Percentiles rank a stretch among this genome's conserved stretches.
Evolutionary conservation across 1,140 invertebrate genomes (phyloP).

Genomic region (Solen grandis): DNA sequence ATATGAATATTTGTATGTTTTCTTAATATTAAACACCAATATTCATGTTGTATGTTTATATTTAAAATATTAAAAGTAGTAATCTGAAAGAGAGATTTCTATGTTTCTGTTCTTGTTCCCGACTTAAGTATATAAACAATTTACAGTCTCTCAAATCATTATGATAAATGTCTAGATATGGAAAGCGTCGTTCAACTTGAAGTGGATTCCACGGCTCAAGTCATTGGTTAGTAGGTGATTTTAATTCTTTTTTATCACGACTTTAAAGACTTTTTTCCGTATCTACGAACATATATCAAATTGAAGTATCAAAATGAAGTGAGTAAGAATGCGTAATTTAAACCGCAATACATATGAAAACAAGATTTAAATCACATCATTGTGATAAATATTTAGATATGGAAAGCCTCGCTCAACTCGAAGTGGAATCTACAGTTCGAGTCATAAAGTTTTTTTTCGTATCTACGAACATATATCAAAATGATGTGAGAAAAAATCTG

Average conservation of each 20-base stretch:
- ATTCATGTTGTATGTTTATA: not conserved
- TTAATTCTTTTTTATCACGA: too few relatives aligned
- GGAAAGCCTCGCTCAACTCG: too few relatives aligned
- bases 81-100: not conserved
- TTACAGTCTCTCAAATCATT: not conserved
- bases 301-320: not conserved
- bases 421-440: too few relatives aligned
- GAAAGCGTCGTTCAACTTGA: slow-evolving; percentile 25
- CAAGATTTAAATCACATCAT: too few relatives aligned
- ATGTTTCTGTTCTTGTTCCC: not conserved
- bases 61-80: not conserved
- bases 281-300: not conserved
- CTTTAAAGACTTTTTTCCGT: not conserved
- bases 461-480: too few relatives aligned
- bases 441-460: too few relatives aligned
- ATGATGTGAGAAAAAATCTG: too few relatives aligned
- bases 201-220: slow-evolving; percentile 30
- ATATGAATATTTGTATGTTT: slow-evolving; percentile 12
- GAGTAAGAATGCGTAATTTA: too few relatives aligned
- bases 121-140: not conserved
- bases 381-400: too few relatives aligned
- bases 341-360: too few relatives aligned
- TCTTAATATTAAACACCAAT: not conserved
- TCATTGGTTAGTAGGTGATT: slow-evolving; percentile 24
- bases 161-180: slow-evolving; percentile 9